Evolutionary conservation across 2,797 vertebrate genomes (phyloP), one percentile per base, ranked within the genome.

Genomic region (Tolypeutes matacus): DNA sequence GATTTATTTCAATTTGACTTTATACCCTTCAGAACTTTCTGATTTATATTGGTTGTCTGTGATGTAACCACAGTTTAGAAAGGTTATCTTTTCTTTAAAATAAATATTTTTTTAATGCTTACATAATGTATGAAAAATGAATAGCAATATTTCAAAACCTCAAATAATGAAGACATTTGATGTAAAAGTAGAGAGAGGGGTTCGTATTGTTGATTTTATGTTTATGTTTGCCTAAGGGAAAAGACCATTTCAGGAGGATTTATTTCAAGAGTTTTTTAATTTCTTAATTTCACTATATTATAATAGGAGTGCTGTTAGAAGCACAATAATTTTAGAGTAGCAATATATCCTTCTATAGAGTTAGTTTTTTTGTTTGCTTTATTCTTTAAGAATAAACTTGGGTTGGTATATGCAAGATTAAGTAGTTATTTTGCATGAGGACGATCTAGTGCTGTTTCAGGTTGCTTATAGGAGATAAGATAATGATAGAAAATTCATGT

Each of bases 361-460:
- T 86, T 78, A n/a, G 12, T 20, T 49, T 93, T 77, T 80, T 25
- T 18, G 53, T 83, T 88, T 82, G 12, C 3, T 88, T 91, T 94
- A 64, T 51, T 86, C 8, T 3, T 5, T 92, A 86, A 91, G 93
- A 49, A 31, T 89, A 60, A 93, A 83, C 3, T 90, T 83, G 42
- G 25, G 10, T 91, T 91, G 72, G 25, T 46, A 46, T 91, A n/a
- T 96, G 69, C 10, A 86, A 77, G 93, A 91, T 75, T 70, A 84
- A 89, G 39, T 72, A 80, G n/a, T 88, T 96, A 13, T 67, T 87
- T 86, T 67, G 12, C 83, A 14, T 69, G 42, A 51, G 36, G 78
- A 29, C 72, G 67, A 75, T 85, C n/a, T 81, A 65, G 5, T 88
- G 15, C 14, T 85, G 42, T 92, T 94, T 23, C 60, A 27, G 46